Evolutionary conservation across 2,113 vertebrate genomes (phyloP).

Genomic region (Tonatia bakeri): DNA sequence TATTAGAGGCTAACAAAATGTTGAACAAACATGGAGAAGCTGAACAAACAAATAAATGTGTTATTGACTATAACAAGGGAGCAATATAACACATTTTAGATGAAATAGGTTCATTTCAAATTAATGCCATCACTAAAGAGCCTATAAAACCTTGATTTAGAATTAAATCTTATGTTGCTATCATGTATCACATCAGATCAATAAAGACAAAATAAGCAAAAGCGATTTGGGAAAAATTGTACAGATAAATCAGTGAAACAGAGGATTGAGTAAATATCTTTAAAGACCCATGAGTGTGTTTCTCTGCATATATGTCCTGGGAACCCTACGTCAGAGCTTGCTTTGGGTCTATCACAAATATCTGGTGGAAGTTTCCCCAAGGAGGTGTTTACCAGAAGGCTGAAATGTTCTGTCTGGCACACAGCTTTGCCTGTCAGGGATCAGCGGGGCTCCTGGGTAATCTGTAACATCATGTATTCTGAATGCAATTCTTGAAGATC

Average conservation of each 20-base stretch:
- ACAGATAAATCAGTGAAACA: constrained; percentile 2
- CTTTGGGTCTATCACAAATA: background rate
- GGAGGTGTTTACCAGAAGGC: background rate
- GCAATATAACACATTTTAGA: background rate
- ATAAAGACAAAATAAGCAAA: background rate
- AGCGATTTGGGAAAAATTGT: background rate
- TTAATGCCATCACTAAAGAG: constrained; percentile 10
- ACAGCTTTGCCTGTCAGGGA: background rate
- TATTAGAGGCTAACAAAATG: background rate
- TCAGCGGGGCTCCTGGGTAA: background rate
- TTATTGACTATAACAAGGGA: background rate
- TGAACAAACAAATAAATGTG: constrained; percentile 36
- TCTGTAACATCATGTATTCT: background rate
- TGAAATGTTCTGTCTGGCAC: background rate
- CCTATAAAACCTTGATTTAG: constrained; percentile 34
- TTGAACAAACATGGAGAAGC: background rate
- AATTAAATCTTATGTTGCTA: constrained; percentile 26
- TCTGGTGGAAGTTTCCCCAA: background rate
- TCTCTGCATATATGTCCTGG: background rate
- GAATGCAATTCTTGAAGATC: background rate
- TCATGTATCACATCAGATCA: background rate
- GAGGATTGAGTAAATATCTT: background rate
- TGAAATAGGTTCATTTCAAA: constrained; percentile 6
- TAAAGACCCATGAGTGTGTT: background rate
- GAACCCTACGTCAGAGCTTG: background rate